Evolutionary conservation across 1,140 invertebrate genomes (phyloP), one percentile per base, ranked within the genome.

Genomic region (Drosophila tropicalis): DNA sequence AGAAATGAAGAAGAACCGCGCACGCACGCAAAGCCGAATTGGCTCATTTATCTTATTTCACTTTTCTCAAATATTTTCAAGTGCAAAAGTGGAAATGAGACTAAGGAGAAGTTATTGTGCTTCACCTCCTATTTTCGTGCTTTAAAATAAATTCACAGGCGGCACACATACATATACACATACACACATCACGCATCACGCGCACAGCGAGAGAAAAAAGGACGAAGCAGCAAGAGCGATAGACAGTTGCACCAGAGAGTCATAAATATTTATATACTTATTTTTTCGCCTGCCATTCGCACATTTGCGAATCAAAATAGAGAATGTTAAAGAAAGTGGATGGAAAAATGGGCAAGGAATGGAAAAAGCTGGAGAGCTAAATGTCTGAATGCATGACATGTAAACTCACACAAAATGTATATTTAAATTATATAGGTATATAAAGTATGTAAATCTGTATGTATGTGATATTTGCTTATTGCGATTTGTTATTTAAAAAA

Each of bases 31-130:
- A 77, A 81, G 73, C 81, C 64, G 81, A 86, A 86, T 85, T 85
- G 81, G 67, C 81, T 86, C 78, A 84, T 85, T 84, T 84, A 84
- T 84, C 81, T 84, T 81, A 81, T 85, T 81, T 85, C 73, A 84
- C 67, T 74, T 85, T 81, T 64, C 76, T 41, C 70, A 66, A 25
- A 39, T 3, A 39, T 39, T 13, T 39, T 13, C 36, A 39, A 12
- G 9, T 4, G 3, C 3, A 39, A 39, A 39, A 55, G 25, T 29
- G 25, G 34, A 29, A 36, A 22, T 25, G 10, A 64, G 57, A 54
- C 44, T 47, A 60, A 36, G 9, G 0, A 7, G 3, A 36, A 36
- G 34, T 12, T 36, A 40, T 56, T 69, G 44, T 69, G 25, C 41
- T 69, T 63, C 56, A 57, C 64, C 57, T 44, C 51, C 25, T 1